phyloP scores from a whole-genome alignment of 2,113 vertebrate species.

The Xiphophorus couchianus region DNA sequence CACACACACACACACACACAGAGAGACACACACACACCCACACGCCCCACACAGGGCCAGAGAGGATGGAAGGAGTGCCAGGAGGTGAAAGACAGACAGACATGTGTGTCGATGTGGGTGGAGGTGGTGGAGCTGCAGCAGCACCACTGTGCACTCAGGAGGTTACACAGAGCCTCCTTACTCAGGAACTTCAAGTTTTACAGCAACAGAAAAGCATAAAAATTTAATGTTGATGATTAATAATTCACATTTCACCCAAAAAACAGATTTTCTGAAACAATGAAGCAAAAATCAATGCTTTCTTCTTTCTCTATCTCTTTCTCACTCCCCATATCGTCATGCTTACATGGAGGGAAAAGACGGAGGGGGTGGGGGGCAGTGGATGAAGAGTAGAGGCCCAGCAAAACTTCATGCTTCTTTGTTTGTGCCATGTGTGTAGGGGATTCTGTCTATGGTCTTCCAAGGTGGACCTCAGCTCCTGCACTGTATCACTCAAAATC shows the following conservation, averaged over 20 bases:
- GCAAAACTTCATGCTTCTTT: slow-evolving; percentile 56
- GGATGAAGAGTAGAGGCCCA: slow-evolving; percentile 36
- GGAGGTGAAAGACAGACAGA: slow-evolving; percentile 66
- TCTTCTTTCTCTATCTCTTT: slow-evolving; percentile 29
- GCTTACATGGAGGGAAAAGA: slow-evolving; percentile 42
- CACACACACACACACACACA: slow-evolving; percentile 46
- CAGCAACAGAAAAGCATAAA: slow-evolving; percentile 76
- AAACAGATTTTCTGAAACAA: slow-evolving; percentile 76
- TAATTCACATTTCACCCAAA: slow-evolving; percentile 82
- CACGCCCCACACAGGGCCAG: slow-evolving; percentile 50
- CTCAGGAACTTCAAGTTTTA: slow-evolving; percentile 75
- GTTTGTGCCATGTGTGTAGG: slow-evolving; percentile 54
- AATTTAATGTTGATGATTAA: slow-evolving; percentile 83
- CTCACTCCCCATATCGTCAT: slow-evolving; percentile 39
- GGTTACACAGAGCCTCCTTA: slow-evolving; percentile 42
- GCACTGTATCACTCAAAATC: slow-evolving; percentile 54
- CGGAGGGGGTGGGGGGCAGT: slow-evolving; percentile 22
- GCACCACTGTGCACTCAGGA: slow-evolving; percentile 35
- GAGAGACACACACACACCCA: background rate
- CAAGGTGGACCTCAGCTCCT: slow-evolving; percentile 63
- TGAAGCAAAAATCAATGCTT: slow-evolving; percentile 77
- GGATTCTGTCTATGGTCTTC: slow-evolving; percentile 44
- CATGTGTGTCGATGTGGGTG: slow-evolving; percentile 12
- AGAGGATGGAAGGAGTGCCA: slow-evolving; percentile 60
- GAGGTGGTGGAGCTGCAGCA: slow-evolving; percentile 43